Base-by-base conservation (phyloP, 2,113 vertebrate species). In the Arothron firmamentum region DNA sequence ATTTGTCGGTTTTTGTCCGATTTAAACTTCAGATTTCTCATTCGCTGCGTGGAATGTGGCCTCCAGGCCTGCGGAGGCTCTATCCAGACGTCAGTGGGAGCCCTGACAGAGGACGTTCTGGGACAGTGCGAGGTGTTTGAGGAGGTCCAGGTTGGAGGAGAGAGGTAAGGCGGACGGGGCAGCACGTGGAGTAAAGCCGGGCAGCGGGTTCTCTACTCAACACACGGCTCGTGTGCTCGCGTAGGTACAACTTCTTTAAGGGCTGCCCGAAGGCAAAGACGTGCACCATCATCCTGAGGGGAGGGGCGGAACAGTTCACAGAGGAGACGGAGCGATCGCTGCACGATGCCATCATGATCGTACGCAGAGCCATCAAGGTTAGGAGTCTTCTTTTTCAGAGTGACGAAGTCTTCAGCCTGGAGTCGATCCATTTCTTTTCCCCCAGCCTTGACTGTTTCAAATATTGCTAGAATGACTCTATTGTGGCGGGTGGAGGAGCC, bases 321-420 rank as follows among this genome's bases (percentile, higher is more conserved):
- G 97, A 99, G 46, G 97, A 99, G 90, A 98, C 97, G 0, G 97
- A 99, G 60, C 90, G 96, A 1, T 99, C 96, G 1, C 92, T 99
- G 72, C 97, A 99, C 0, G 97, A 99, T 0, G 96, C 96, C 83
- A 98, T 99, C 89, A 99, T 99, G 97, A 99, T 99, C 0, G 97
- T 98, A 48, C 92, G 97, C 74, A 90, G 96, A 48, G 95, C 97
- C 19, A 98, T 98, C 84, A 99, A 98, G 95, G 96, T 98, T 25
- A 18, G 88, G 59, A 11, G 6, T 55, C 34, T 9, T 38, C 9
- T 0, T 38, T 38, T 38, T 12, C 5, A 9, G 6, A 31, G 2
- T 31, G 28, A n/a, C n/a, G n/a, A 6, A 17, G 3, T 45, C 43
- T 7, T 45, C 14, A 3, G 34, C 34, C 34, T 3, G 34, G 34